Conservation (phyloP, 2,797 vertebrate species). For the Rhinichthys osculus region DNA sequence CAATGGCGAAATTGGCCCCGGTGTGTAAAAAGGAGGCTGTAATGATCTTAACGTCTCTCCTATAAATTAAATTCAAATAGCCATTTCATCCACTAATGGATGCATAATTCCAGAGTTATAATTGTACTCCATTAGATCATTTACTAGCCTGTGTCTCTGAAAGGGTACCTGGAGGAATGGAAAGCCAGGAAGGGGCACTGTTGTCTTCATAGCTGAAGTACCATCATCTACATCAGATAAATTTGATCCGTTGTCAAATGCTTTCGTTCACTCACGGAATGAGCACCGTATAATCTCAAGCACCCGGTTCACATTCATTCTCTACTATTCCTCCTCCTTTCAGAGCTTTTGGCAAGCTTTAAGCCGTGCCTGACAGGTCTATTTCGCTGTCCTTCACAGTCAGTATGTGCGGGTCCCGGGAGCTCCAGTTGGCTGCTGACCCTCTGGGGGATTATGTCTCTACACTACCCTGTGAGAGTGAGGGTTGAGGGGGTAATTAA, state of each 20-base stretch:
- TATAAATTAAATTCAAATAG: conserved; percentile 69
- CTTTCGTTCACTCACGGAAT: neutral
- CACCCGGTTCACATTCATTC: conserved; percentile 28
- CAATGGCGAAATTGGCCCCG: conserved; percentile 22
- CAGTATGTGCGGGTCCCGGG: conserved; percentile 71
- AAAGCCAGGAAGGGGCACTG: conserved; percentile 31
- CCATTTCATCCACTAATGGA: conserved; percentile 65
- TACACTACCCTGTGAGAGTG: conserved; percentile 79
- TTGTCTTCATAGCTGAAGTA: conserved; percentile 36
- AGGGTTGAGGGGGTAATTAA: conserved; percentile 85
- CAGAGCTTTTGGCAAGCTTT: conserved; percentile 49
- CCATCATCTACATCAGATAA: conserved; percentile 25
- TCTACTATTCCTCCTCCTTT: conserved; percentile 34
- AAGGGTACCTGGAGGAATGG: conserved; percentile 31
- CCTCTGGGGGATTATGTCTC: conserved; percentile 77
- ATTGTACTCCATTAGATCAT: conserved; percentile 62
- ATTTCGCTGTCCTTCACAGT: conserved; percentile 66
- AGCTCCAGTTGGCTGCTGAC: conserved; percentile 67
- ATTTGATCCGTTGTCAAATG: conserved; percentile 21
- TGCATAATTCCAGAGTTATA: conserved; percentile 71
- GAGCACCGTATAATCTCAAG: conserved; percentile 29
- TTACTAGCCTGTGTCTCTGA: conserved; percentile 63
- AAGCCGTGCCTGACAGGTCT: conserved; percentile 51
- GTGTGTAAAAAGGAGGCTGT: conserved; percentile 20
- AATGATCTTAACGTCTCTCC: conserved; percentile 63